phyloP scores from a whole-genome alignment of 2,113 vertebrate genomes.

The Rhodinocichla rosea region DNA sequence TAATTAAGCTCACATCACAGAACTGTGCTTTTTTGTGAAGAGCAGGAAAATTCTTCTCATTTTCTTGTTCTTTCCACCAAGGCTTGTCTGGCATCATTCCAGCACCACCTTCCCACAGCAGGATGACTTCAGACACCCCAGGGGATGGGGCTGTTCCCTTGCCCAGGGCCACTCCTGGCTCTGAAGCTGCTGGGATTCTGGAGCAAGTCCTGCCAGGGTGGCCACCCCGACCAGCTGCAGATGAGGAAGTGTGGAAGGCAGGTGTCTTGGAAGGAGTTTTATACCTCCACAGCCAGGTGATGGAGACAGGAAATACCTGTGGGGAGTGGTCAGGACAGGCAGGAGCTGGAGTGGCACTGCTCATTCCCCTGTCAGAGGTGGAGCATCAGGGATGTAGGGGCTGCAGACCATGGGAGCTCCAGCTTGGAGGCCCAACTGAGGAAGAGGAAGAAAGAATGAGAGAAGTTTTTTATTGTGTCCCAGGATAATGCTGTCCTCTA shows the following conservation, averaged over 20 bases:
- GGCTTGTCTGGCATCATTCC: not conserved
- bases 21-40: not conserved
- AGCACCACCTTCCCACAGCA: not conserved
- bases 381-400: not conserved
- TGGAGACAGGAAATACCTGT: not conserved
- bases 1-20: not conserved
- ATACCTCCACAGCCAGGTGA: no score
- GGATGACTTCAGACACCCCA: not conserved
- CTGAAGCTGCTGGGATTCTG: not conserved
- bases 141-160: fast-evolving
- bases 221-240: not conserved
- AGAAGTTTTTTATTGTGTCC: not conserved
- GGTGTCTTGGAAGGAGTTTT: not conserved
- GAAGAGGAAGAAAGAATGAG: not conserved
- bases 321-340: not conserved
- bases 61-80: not conserved
- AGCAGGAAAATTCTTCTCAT: not conserved
- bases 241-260: not conserved
- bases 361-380: fast-evolving
- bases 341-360: not conserved
- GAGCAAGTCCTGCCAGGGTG: not conserved
- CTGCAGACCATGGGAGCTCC: not conserved
- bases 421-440: not conserved
- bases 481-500: not conserved
- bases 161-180: fast-evolving